Base-by-base conservation (phyloP, 2,888 invertebrate species). In the Xanthostigma xanthostigma region DNA sequence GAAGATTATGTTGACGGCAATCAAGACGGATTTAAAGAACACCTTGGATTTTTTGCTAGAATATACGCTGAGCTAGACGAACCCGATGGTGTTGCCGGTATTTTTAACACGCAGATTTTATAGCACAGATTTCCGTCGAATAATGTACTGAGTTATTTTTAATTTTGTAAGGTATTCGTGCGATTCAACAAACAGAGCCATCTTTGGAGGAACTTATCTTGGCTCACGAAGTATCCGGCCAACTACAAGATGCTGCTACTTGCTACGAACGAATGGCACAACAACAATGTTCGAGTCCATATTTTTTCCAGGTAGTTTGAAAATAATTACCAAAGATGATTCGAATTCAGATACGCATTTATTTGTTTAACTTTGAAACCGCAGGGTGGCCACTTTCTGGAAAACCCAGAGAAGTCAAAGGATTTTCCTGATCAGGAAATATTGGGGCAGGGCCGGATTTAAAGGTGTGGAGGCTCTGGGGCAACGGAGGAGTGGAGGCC, bases 41-140 rank as follows among this genome's bases (percentile, higher is more conserved):
- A 81, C 54, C 63, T 84, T 43, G 73, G 79, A 0, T 75, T 81
- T 53, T 62, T 83, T 36, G 78, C 80, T 0, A 84, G 89, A 70
- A 81, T 95, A 57, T 94, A 94, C 63, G 85, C 88, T 0, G 75
- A 86, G 51, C 64, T 96, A 52, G 86, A 91, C 63, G 94, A 96
- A 63, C 81, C 91, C 0, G 95, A 96, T 65, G 88, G 90, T 9
- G 86, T 95, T 0, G 80, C 85, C 53, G 94, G 86, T 64, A 70
- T 36, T 36, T 48, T 47, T 38, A 11, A 36, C 9, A 36, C 9
- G 11, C 4, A 2, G 9, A n/a, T 43, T 40, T 39, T 43, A 13
- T 41, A 44, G 12, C 5, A 4, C 13, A n/a, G 3, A 9, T 38
- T 38, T 38, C 8, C 13, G 1, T 3, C 6, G n/a, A 13, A 8